Percentiles rank a stretch among this genome's conserved stretches.
These are phyloP conservation scores for Anas platyrhynchos DNA, from an alignment of 2,113 vertebrate genomes.

Conservation along the genomic window DNA sequence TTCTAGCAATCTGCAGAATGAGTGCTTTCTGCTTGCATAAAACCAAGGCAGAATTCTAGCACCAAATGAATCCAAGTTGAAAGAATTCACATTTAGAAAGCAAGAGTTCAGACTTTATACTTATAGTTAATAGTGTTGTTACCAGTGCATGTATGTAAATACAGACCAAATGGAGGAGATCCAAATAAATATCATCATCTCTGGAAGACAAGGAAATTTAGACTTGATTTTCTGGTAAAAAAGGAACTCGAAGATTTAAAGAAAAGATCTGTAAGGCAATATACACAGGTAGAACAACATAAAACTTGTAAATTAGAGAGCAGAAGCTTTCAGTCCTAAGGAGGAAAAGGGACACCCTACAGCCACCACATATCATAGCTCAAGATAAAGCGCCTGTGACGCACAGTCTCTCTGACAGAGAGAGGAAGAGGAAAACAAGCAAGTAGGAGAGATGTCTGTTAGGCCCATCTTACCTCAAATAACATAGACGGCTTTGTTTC, in stretches of 20 bases:
- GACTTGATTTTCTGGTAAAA: not conserved
- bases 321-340: not conserved
- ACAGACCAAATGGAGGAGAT: not conserved
- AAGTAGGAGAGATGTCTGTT: not conserved
- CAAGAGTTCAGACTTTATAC: not conserved
- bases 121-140: not conserved
- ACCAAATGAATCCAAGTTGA: not conserved
- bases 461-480: not conserved
- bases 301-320: not conserved
- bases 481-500: not conserved
- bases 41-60: conserved; percentile 9
- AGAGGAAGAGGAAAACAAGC: not conserved
- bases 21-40: not conserved
- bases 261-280: not conserved
- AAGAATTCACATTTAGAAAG: not conserved
- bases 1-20: conserved; percentile 6
- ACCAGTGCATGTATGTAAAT: not conserved
- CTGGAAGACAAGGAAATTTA: not conserved
- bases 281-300: not conserved
- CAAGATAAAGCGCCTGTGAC: not conserved
- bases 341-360: not conserved
- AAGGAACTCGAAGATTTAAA: not conserved
- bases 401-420: not conserved
- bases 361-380: not conserved
- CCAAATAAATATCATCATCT: not conserved